Percentiles rank a stretch among this genome's conserved stretches.
Conservation (phyloP, 2,888 invertebrate genomes). For the Eumacrocentrus americanus region DNA sequence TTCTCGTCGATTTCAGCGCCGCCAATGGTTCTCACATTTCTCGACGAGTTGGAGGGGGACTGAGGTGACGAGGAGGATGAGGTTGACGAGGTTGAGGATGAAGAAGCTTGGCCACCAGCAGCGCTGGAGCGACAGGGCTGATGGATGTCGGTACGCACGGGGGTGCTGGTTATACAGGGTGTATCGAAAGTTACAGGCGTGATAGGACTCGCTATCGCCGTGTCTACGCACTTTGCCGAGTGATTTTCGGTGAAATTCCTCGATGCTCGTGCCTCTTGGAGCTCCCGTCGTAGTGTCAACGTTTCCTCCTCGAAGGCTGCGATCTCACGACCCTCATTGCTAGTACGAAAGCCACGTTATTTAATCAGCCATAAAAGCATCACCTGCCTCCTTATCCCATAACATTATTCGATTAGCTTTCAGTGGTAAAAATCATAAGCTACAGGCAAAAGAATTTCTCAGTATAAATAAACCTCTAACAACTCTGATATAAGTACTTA, state of each 20-base stretch:
- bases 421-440: no score
- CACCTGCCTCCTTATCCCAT: neutral
- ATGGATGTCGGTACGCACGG: conserved; percentile 51
- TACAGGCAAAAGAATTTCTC: no score
- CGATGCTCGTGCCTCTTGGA: conserved; percentile 57
- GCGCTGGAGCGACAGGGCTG: conserved; percentile 20
- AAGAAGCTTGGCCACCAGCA: conserved; percentile 20
- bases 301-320: conserved; percentile 59
- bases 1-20: conserved; percentile 31
- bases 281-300: conserved; percentile 55
- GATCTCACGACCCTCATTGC: conserved; percentile 56
- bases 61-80: conserved; percentile 28
- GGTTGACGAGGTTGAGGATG: conserved; percentile 28
- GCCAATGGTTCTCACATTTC: conserved; percentile 31
- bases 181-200: conserved; percentile 50
- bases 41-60: conserved; percentile 38
- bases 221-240: conserved; percentile 59
- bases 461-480: no score
- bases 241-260: conserved; percentile 51
- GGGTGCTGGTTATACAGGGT: conserved; percentile 56
- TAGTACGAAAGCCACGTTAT: conserved; percentile 34
- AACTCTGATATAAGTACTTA: no score
- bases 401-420: no score
- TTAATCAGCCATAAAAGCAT: conserved; percentile 7
- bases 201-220: conserved; percentile 38